Base-by-base conservation (phyloP, 2,797 vertebrate species). In the Acanthopagrus latus region DNA sequence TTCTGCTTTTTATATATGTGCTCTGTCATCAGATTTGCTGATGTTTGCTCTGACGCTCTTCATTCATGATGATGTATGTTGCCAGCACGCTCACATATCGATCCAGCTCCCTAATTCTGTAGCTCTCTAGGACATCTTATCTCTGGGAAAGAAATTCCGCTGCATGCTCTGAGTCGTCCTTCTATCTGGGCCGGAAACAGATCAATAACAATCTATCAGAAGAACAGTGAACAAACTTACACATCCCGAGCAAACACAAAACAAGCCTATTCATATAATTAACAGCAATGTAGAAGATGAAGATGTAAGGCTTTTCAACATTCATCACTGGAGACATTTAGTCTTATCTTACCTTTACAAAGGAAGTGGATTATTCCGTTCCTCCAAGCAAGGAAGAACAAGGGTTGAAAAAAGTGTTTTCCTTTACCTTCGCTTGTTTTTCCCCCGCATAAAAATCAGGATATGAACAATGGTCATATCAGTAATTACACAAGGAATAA, bases 191-290 rank as follows among this genome's bases (percentile, higher is more conserved):
- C 71, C 69, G 64, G 64, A 76, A 44, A 54, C 18, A 44, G 77
- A 88, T 92, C 87, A 82, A 91, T 88, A 90, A 46, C 80, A 77
- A 90, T 91, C 87, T 20, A 52, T 89, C 88, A 52, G 41, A 63
- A 12, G 23, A 74, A 54, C 66, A 14, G 51, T n/a, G 38, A 52
- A 58, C 78, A 78, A 81, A 83, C 58, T 20, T 60, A 46, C 41
- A 43, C 57, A 67, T 67, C 41, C 29, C n/a, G 52, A 71, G 55
- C 64, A 78, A 78, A 80, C 57, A 70, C 38, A 50, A 78, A 78
- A 80, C 57, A 70, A 29, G 47, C 62, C 69, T 41, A 74, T 72
- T 72, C 59, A 23, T 78, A 56, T 63, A 51, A 64, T 72, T 10
- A 57, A 64, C 25, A 0, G 10, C 52, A 18, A 20, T 20, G 23